Evolutionary conservation across 2,888 invertebrate species (phyloP).

Genomic region (Formica aserva): DNA sequence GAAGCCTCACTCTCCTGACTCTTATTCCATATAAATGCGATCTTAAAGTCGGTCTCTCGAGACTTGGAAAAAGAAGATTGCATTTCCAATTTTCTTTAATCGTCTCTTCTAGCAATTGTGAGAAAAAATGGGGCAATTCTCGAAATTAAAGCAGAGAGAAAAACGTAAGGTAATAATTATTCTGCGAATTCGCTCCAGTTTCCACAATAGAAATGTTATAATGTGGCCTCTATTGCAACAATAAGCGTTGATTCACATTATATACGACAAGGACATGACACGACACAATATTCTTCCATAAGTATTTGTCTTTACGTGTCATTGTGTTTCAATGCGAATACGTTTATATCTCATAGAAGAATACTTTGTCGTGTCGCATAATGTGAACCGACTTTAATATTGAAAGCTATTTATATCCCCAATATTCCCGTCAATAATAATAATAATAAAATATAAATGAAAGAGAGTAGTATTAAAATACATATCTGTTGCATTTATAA

Average conservation of each 20-base stretch:
- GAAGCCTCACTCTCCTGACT: no score
- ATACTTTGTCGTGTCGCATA: not conserved
- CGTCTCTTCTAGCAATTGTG: not conserved
- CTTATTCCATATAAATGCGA: no score
- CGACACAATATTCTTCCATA: not conserved
- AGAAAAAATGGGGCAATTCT: not conserved
- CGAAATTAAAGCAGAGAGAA: not conserved
- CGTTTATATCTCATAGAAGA: not conserved
- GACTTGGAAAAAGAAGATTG: not conserved
- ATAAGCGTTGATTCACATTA: not conserved
- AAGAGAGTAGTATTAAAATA: not conserved
- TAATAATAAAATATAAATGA: not conserved
- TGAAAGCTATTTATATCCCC: not conserved
- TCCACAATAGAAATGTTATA: slow-evolving; percentile 1
- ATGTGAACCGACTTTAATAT: not conserved
- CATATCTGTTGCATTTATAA: not conserved
- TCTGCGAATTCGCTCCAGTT: slow-evolving; percentile 11
- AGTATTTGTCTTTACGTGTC: not conserved
- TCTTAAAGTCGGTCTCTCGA: not conserved
- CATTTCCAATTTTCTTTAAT: not conserved
- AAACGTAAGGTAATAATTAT: not conserved
- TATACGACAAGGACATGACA: not conserved
- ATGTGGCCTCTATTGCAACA: not conserved
- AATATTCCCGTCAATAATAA: not conserved
- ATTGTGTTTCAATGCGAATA: not conserved